phyloP scores from a whole-genome alignment of 2,888 invertebrate genomes.

The Erynnis tages region DNA sequence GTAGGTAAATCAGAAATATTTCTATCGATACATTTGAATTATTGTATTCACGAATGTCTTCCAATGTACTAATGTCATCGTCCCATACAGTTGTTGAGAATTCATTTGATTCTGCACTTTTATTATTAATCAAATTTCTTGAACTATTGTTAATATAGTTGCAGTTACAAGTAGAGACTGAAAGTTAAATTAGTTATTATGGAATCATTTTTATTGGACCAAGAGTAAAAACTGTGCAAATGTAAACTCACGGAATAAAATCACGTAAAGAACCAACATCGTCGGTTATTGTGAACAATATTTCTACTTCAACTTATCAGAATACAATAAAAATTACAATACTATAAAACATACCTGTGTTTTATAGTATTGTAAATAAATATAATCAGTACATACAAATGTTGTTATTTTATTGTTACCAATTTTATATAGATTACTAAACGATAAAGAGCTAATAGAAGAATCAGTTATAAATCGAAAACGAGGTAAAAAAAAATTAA shows the following conservation, averaged over 20 bases:
- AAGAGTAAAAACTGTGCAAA: background rate
- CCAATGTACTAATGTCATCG: background rate
- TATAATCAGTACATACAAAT: too few species aligned
- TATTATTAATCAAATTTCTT: conserved; percentile 7
- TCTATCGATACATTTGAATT: conserved; percentile 6
- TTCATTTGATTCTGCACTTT: conserved; percentile 25
- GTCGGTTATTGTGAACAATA: background rate
- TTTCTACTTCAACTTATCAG: background rate
- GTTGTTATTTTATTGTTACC: too few species aligned
- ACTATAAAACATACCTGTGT: too few species aligned
- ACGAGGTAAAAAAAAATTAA: too few species aligned
- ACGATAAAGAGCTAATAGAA: too few species aligned
- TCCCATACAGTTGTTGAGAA: conserved; percentile 21
- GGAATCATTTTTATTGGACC: background rate
- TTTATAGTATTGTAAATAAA: too few species aligned
- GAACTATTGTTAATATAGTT: conserved; percentile 1
- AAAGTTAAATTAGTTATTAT: conserved; percentile 1
- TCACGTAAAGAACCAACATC: conserved; percentile 21
- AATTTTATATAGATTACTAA: too few species aligned
- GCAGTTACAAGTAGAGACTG: conserved; percentile 16
- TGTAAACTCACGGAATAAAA: conserved; percentile 27
- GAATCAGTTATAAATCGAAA: too few species aligned
- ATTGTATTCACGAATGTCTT: background rate
- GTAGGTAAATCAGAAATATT: conserved; percentile 31
- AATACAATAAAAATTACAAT: background rate